These are phyloP conservation scores for Clarias gariepinus DNA, from an alignment of 2,113 vertebrate species.

Conservation along the genomic window DNA sequence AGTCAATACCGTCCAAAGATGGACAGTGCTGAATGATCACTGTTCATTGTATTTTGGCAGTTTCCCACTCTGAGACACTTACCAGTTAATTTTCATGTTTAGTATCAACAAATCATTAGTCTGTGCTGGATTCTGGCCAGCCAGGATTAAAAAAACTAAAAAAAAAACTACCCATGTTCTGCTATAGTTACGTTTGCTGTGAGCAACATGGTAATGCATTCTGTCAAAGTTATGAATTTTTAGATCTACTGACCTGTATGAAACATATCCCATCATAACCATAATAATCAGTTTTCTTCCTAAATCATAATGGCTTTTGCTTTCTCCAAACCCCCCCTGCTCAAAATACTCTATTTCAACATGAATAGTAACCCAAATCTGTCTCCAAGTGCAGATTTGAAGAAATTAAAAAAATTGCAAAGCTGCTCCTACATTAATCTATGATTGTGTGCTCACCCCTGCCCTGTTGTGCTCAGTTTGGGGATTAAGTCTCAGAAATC, in stretches of 20 bases:
- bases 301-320: conserved; percentile 17
- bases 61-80: neutral
- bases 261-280: conserved; percentile 7
- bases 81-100: neutral
- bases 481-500: conserved; percentile 64
- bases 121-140: neutral
- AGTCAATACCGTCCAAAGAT: neutral
- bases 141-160: neutral
- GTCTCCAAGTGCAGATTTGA: conserved; percentile 64
- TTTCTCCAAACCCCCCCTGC: conserved; percentile 50
- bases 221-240: conserved; percentile 5
- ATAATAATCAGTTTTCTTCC: neutral
- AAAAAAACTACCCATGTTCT: neutral
- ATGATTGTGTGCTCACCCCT: conserved; percentile 45
- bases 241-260: neutral
- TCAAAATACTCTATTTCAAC: conserved; percentile 67
- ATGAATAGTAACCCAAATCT: conserved; percentile 58
- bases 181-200: conserved; percentile 1
- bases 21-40: neutral
- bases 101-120: neutral
- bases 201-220: neutral
- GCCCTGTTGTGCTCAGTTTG: conserved; percentile 13
- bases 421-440: conserved; percentile 56
- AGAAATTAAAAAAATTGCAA: conserved; percentile 47
- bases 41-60: neutral